Conservation (phyloP, 2,797 vertebrate species). For the Rhinoraja longicauda region DNA sequence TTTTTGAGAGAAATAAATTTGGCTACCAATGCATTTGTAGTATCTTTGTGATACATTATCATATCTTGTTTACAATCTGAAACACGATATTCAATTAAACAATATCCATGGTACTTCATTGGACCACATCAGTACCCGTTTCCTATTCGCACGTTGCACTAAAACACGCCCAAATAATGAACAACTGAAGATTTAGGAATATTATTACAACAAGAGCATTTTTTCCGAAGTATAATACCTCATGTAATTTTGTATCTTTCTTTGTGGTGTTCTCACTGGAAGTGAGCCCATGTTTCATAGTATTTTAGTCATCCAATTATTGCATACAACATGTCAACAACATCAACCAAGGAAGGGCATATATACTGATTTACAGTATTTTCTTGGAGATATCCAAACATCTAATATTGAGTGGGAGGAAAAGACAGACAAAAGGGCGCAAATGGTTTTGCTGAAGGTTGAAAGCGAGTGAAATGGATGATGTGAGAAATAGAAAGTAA, state of each 20-base stretch:
- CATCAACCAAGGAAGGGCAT: neutral
- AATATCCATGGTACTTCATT: neutral
- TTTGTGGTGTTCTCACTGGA: neutral
- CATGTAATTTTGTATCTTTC: neutral
- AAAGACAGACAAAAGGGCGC: neutral
- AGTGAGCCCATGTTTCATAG: neutral
- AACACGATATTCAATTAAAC: neutral
- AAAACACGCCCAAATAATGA: neutral
- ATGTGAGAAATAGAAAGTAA: neutral
- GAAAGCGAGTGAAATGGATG: neutral
- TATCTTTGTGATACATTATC: neutral
- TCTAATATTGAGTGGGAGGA: constrained; percentile 25
- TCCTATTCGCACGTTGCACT: neutral
- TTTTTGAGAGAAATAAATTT: neutral
- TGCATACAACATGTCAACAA: constrained; percentile 21
- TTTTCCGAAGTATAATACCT: neutral
- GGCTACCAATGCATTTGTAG: neutral
- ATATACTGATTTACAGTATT: constrained; percentile 34
- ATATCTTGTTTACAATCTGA: neutral
- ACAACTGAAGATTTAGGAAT: neutral
- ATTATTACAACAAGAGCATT: neutral
- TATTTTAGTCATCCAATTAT: constrained; percentile 11
- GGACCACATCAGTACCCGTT: neutral
- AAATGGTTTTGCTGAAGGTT: constrained; percentile 8
- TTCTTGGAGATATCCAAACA: neutral